phyloP scores from a whole-genome alignment of 2,888 invertebrate genomes.

The Argyresthia albistria region DNA sequence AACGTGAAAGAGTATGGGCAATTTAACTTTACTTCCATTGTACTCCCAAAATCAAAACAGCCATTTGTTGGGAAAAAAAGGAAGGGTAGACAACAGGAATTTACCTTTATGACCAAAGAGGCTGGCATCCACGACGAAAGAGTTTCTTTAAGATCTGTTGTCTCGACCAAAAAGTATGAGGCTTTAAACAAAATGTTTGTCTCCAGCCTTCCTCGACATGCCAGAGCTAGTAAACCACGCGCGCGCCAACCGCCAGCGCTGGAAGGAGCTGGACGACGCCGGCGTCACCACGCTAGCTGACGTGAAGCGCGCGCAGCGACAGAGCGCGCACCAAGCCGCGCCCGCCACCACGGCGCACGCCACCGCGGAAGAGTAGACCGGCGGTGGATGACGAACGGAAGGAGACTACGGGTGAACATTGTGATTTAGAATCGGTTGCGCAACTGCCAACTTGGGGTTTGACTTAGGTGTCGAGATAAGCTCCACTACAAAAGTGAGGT shows the following conservation, averaged over 20 bases:
- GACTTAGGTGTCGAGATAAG: no score
- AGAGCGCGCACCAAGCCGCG: slow-evolving; percentile 22
- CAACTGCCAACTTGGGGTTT: not conserved
- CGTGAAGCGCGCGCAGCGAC: slow-evolving; percentile 58
- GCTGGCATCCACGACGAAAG: no score
- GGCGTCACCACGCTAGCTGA: slow-evolving; percentile 82
- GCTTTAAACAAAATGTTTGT: slow-evolving; percentile 2
- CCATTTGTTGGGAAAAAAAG: no score
- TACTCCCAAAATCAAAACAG: no score
- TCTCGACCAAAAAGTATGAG: no score
- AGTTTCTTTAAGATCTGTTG: no score
- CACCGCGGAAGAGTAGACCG: slow-evolving; percentile 35
- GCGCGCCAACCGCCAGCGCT: slow-evolving; percentile 89
- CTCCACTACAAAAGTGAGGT: no score
- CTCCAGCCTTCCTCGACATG: slow-evolving; percentile 91
- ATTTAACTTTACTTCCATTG: no score
- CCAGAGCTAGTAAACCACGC: slow-evolving; percentile 90
- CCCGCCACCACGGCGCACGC: slow-evolving; percentile 24
- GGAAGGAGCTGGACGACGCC: slow-evolving; percentile 89
- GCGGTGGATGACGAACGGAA: not conserved
- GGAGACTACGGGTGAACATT: not conserved
- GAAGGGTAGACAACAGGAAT: no score
- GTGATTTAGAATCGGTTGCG: not conserved
- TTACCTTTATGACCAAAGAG: no score
- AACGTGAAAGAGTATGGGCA: no score